A percentile compares a stretch with the other conserved stretches of the same genome.
Conservation (phyloP, 1,140 invertebrate species). For the Lasioglossum baleicum region DNA sequence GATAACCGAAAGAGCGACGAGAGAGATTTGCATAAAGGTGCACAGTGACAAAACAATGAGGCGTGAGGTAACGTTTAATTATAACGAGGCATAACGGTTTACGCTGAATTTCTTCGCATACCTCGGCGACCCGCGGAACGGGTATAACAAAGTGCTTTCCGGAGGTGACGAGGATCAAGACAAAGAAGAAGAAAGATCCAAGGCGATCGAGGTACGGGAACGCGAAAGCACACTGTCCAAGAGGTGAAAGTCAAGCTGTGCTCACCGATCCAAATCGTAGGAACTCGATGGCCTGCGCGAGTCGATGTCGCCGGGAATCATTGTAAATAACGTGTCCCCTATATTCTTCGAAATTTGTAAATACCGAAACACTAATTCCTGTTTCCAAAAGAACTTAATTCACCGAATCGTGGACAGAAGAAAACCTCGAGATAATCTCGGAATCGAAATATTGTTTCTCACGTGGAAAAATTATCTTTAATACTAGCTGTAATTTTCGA, state of each 20-base stretch:
- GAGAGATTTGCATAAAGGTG: too few relatives aligned
- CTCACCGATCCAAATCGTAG: slow-evolving; percentile 56
- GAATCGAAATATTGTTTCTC: too few relatives aligned
- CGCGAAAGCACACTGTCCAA: slow-evolving; percentile 62
- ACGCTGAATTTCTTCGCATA: slow-evolving; percentile 21
- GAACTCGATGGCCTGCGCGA: slow-evolving; percentile 29
- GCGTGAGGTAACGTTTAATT: slow-evolving; percentile 23
- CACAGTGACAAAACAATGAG: not conserved
- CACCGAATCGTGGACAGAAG: not conserved
- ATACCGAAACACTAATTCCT: slow-evolving; percentile 22
- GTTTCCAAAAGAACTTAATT: not conserved
- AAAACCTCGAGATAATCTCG: not conserved
- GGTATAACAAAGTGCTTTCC: not conserved
- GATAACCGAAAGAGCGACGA: too few relatives aligned
- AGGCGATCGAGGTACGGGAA: slow-evolving; percentile 49
- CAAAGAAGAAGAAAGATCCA: slow-evolving; percentile 48
- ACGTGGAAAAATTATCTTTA: too few relatives aligned
- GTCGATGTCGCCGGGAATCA: slow-evolving; percentile 18
- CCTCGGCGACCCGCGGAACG: not conserved
- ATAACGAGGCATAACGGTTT: slow-evolving; percentile 12
- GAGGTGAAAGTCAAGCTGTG: slow-evolving; percentile 65
- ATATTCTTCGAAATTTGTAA: slow-evolving; percentile 47
- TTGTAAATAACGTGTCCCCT: slow-evolving; percentile 31
- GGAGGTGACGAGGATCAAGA: slow-evolving; percentile 30
- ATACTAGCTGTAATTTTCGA: not conserved